Evolutionary conservation across 2,797 vertebrate species (phyloP), one percentile per base, ranked within the genome.

Genomic region (Lacerta viridis): DNA sequence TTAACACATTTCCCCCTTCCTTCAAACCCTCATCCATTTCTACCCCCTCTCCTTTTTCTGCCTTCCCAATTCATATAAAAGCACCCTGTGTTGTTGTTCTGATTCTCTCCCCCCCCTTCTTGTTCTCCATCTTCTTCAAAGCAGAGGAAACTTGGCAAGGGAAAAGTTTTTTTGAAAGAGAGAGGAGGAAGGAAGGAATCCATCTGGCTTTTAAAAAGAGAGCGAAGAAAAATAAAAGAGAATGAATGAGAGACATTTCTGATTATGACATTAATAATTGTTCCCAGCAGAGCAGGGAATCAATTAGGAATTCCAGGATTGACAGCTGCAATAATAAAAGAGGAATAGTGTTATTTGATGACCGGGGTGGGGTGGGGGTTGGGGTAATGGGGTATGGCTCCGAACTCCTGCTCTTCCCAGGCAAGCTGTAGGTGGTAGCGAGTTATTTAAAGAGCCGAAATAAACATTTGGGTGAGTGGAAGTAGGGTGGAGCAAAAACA

Each of bases 121-220:
- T 88, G 72, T 87, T 68, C 71, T 83, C 33, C n/a, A 1, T 83
- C 46, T 39, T 64, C 77, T 85, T 92, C 87, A 77, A 92, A 93
- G 2, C 11, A 33, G 88, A 91, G n/a, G 71, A 84, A 86, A 85
- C 18, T 68, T 83, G 87, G 76, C 87, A 83, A 64, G 25, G 46
- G 9, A 29, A 79, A 83, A 1, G 1, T 1, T 79, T 41, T 1
- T 88, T 23, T 74, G 55, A 50, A 11, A 43, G 41, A 50, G 50
- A 50, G 50, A 77, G 77, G 36, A 18, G 33, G 82, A 89, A 18
- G 33, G 82, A 89, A 79, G 5, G 39, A 74, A 88, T 55, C 46
- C 78, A 8, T 80, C 86, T 89, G 78, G 76, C 77, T 85, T 72
- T 72, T 10, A 41, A 43, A 72, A 59, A 36, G 17, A 39, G 78